Percentiles rank a stretch among this genome's conserved stretches.
These are phyloP conservation scores for Heliconius ismenius DNA, from an alignment of 2,888 invertebrate genomes.

Conservation along the genomic window DNA sequence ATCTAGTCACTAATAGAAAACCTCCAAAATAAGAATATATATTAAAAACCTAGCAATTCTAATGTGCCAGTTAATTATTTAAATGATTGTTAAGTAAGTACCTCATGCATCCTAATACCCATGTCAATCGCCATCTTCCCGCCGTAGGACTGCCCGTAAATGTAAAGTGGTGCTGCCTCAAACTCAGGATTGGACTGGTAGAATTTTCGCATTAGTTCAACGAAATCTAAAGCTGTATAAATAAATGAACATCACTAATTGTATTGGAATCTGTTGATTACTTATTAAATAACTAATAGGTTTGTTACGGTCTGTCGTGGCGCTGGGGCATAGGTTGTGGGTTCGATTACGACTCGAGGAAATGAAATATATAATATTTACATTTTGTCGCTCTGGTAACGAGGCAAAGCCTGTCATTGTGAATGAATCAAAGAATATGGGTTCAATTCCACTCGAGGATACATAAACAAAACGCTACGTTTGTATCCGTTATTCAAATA, in stretches of 20 bases:
- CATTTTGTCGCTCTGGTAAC: background rate
- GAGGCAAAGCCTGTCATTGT: background rate
- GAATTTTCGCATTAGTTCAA: constrained; percentile 87
- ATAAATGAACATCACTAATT: background rate
- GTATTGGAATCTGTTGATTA: background rate
- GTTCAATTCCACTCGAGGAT: background rate
- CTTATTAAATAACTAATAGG: background rate
- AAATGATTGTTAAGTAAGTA: constrained; percentile 47
- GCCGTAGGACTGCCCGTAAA: constrained; percentile 95
- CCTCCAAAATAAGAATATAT: no score
- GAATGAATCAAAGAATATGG: background rate
- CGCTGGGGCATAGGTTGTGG: background rate
- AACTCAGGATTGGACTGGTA: constrained; percentile 86
- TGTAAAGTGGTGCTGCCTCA: constrained; percentile 87
- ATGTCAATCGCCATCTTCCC: constrained; percentile 96
- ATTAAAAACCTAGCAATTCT: no score
- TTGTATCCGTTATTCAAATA: background rate
- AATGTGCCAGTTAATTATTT: background rate
- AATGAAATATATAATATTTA: background rate
- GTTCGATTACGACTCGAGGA: background rate
- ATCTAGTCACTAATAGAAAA: no score
- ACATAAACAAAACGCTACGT: no score
- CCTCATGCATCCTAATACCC: constrained; percentile 82
- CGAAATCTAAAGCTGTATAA: constrained; percentile 85
- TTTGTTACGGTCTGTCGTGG: background rate